Evolutionary conservation across 2,888 invertebrate species (phyloP), one percentile per base, ranked within the genome.

Genomic region (Caenorhabditis doughertyi): DNA sequence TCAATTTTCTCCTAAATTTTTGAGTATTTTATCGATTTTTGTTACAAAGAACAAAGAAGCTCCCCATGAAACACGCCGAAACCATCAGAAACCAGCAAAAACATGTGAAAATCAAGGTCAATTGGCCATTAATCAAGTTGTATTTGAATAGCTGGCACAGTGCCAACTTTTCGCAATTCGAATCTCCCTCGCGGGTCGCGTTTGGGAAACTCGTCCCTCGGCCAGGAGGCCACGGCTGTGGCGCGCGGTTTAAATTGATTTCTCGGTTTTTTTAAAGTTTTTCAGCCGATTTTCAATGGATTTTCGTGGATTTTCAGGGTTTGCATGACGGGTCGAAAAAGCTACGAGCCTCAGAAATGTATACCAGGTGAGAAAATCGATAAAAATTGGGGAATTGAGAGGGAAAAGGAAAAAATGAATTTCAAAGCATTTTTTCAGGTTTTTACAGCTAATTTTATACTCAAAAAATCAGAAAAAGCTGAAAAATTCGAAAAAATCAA

Each of bases 121-220:
- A 53, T 42, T 13, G 70, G 32, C 16, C 44, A 47, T 11, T 16
- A 60, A 68, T 60, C 58, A 44, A 39, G 25, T 35, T 18, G 39
- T 44, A 73, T 64, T 64, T 29, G 21, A 67, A 67, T 42, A 62
- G 42, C 47, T 62, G 53, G 60, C 49, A 47, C 11, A 47, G 27
- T 32, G 67, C 58, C 60, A 72, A 51, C 42, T 51, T 47, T 51
- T 55, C 47, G 42, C 35, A n/a, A 58, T 76, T 76, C 51, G 51
- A 76, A 76, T 76, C 25, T 77, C 55, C 32, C 68, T 77, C 68
- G 53, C 67, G 60, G 32, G 53, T 21, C 56, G 13, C 56, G 1
- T 1, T 18, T n/a, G 4, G 25, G 23, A 58, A 60, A 23, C 67
- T 77, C 39, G 55, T n/a, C 68, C n/a, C 77, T 35, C 68, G 77